Evolutionary conservation across 2,113 vertebrate genomes (phyloP).

Genomic region (Atractosteus spatula): DNA sequence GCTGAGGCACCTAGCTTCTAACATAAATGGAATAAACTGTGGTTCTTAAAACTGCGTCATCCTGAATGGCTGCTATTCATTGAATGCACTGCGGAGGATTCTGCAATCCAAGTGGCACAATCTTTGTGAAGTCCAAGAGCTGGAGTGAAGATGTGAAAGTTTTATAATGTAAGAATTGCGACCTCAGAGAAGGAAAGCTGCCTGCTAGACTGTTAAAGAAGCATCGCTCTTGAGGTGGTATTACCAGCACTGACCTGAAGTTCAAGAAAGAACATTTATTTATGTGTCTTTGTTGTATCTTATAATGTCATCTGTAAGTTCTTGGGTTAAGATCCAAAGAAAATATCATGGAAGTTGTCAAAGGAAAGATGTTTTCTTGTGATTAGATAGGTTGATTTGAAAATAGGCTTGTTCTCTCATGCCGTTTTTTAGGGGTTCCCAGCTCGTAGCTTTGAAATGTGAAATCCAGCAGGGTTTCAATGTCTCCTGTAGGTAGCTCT

Average conservation of each 20-base stretch:
- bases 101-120: not conserved
- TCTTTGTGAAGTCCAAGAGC: constrained; percentile 1
- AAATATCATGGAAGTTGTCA: not conserved
- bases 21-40: constrained; percentile 4
- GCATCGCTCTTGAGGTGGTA: not conserved
- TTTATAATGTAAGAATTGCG: constrained; percentile 15
- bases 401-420: not conserved
- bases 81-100: constrained; percentile 17
- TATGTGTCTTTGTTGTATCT: too few species aligned
- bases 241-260: constrained; percentile 15
- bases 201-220: constrained; percentile 1
- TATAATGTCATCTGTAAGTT: not conserved
- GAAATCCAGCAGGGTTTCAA: not conserved
- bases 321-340: not conserved
- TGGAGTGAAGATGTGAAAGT: constrained; percentile 31
- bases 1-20: constrained; percentile 15
- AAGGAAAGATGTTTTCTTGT: not conserved
- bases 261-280: not conserved
- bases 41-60: constrained; percentile 27
- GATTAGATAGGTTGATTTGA: not conserved
- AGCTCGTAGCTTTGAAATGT: too few species aligned
- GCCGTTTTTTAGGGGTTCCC: too few species aligned
- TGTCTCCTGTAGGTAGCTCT: constrained; percentile 7
- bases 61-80: constrained; percentile 22
- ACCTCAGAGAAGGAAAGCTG: constrained; percentile 1